These are phyloP conservation scores for Palythoa caribaeorum DNA, from an alignment of 92 coral and sea anemone species.

Conservation along the genomic window DNA sequence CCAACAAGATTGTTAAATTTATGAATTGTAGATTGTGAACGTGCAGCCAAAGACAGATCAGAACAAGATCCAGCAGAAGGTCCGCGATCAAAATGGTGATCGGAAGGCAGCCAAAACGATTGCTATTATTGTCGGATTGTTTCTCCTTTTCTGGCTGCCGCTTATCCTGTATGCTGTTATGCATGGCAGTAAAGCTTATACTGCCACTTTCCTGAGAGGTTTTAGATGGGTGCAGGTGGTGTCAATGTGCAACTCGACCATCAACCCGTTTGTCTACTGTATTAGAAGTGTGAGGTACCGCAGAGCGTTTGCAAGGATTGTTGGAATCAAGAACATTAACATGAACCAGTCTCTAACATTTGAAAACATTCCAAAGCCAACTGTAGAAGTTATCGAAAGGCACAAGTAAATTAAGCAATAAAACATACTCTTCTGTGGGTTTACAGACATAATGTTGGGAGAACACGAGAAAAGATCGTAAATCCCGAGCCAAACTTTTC, in stretches of 20 bases:
- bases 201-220: not conserved
- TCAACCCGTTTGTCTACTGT: not conserved
- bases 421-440: too few species aligned
- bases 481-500: too few species aligned
- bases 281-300: not conserved
- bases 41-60: not conserved
- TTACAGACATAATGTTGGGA: too few species aligned
- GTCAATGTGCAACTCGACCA: not conserved
- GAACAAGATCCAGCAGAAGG: not conserved
- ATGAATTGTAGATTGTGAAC: not conserved
- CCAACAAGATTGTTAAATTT: too few species aligned
- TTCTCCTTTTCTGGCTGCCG: not conserved
- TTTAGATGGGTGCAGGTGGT: not conserved
- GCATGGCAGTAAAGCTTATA: not conserved
- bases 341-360: not conserved
- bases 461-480: too few species aligned
- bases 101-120: slow-evolving; percentile 19
- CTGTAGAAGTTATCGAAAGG: not conserved
- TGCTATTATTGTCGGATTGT: not conserved
- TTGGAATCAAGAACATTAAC: not conserved
- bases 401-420: too few species aligned
- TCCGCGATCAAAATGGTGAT: not conserved
- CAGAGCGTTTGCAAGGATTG: not conserved
- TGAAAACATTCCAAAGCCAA: not conserved
- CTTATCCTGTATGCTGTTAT: not conserved